These are phyloP conservation scores for Cacatua alba DNA, from an alignment of 2,113 vertebrate species.

Conservation along the genomic window DNA sequence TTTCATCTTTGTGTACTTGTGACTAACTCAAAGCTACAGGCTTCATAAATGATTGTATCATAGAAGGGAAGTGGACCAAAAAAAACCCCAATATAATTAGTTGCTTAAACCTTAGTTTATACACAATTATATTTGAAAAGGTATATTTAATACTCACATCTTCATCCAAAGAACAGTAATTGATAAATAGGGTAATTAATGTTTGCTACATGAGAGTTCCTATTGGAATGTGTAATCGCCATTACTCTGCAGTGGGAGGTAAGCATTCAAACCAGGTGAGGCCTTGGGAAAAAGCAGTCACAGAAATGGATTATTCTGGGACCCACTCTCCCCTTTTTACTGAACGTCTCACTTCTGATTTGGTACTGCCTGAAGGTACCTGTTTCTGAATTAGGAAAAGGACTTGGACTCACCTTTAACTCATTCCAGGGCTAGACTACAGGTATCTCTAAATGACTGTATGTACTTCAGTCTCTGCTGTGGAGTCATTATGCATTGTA, in stretches of 20 bases:
- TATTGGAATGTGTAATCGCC: background rate
- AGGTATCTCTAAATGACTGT: background rate
- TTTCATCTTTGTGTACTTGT: slow-evolving; percentile 55
- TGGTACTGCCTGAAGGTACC: background rate
- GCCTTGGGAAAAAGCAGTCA: background rate
- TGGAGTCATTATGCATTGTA: background rate
- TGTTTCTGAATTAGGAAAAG: background rate
- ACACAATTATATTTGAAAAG: background rate
- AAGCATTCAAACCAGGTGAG: background rate
- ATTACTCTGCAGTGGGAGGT: background rate
- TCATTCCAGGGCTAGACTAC: background rate
- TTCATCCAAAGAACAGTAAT: background rate
- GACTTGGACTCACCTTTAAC: background rate
- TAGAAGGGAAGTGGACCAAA: background rate
- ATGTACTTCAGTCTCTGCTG: background rate
- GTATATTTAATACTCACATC: background rate
- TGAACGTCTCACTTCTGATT: background rate
- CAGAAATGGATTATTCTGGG: background rate
- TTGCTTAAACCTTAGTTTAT: background rate
- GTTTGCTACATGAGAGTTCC: background rate
- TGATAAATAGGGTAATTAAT: background rate
- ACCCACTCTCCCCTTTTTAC: background rate
- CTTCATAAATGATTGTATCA: slow-evolving; percentile 42
- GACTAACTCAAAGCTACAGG: slow-evolving; percentile 14
- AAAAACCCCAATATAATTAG: background rate